Evolutionary conservation across 2,797 vertebrate species (phyloP).

Genomic region (Tokudaia muenninki): DNA sequence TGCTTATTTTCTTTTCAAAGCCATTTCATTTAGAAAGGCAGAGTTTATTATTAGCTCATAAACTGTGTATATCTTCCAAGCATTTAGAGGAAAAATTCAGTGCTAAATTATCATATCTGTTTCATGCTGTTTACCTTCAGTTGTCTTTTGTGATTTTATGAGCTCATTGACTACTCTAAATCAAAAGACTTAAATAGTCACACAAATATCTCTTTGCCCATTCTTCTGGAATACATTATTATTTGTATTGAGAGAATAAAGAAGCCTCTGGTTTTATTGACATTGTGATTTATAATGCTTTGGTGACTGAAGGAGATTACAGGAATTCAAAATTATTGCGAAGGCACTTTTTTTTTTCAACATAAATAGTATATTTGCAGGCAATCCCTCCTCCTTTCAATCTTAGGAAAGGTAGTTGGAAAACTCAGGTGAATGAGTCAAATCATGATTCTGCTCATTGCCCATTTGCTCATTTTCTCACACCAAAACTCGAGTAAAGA

Average conservation of each 20-base stretch:
- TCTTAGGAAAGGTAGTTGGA: background rate
- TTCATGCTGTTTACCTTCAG: conserved; percentile 72
- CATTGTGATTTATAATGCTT: conserved; percentile 65
- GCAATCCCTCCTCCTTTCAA: background rate
- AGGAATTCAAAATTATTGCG: conserved; percentile 56
- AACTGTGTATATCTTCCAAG: conserved; percentile 23
- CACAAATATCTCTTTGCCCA: conserved; percentile 46
- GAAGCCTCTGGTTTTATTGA: conserved; percentile 49
- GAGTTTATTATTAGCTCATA: conserved; percentile 53
- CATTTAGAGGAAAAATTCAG: conserved; percentile 19
- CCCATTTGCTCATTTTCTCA: background rate
- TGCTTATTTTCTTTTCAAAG: conserved; percentile 55
- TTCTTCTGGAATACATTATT: conserved; percentile 64
- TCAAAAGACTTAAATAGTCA: conserved; percentile 70
- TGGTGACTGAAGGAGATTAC: background rate
- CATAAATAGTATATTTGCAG: background rate
- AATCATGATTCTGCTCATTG: background rate
- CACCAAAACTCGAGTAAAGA: background rate
- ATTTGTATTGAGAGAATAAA: conserved; percentile 71
- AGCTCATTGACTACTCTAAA: conserved; percentile 66
- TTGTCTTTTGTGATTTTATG: conserved; percentile 71
- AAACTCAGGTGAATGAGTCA: background rate
- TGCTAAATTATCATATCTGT: conserved; percentile 63
- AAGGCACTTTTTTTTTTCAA: background rate
- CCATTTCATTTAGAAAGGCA: background rate